Evolutionary conservation across 1,140 invertebrate genomes (phyloP), one percentile per base, ranked within the genome.

Genomic region (Tetraneura akinire): DNA sequence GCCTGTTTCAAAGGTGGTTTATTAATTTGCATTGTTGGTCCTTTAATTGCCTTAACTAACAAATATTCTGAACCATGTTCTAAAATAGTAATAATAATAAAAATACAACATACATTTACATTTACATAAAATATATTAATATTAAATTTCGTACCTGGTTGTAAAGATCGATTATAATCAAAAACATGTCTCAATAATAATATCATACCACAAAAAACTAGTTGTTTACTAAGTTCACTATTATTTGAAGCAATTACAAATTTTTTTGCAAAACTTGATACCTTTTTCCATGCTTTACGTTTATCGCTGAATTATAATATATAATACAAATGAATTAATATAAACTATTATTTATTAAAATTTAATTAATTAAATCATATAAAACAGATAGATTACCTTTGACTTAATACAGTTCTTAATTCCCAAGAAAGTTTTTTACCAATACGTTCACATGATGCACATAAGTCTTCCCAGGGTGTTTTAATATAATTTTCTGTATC

Each of bases 391-490:
- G 29, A n/a, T 45, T 78, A 78, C 74, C 74, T 78, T 62, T 78
- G 76, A 70, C 53, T 64, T 74, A 88, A 89, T 47, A 89, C 83
- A 49, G 83, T 85, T 81, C 87, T 87, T n/a, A 89, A 83, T 81
- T 94, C 93, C 94, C 94, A 95, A n/a, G 89, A 89, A 51, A 95
- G 86, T 84, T 94, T 92, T 82, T 89, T 88, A 1, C 92, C 93
- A 66, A 92, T 90, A 68, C 92, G 85, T 85, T 92, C 90, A 5
- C 95, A 86, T 23, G 94, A 89, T 81, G 90, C 88, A 84, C 93
- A 94, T 18, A 96, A 87, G 82, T 90, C 91, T 68, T 91, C 89
- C 93, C 93, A 95, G n/a, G 91, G 90, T 83, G 93, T 90, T 78
- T 88, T 86, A 42, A 92, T 91, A 83, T 91, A 90, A 83, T 83